Conservation (phyloP, 2,113 vertebrate genomes). For the Peromyscus maniculatus region DNA sequence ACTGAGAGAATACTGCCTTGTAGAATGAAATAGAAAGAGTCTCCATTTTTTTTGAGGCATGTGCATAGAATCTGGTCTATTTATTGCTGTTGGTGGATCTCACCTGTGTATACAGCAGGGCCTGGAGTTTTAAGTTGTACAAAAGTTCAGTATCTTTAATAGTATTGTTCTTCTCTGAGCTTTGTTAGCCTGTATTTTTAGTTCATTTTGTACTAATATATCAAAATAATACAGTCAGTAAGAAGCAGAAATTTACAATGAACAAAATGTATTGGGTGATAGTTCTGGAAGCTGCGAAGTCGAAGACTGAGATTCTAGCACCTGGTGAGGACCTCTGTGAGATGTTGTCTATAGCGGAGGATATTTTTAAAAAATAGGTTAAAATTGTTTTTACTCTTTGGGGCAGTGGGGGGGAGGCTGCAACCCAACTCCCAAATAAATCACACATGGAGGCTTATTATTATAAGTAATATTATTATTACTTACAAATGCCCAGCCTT, state of each 20-base stretch:
- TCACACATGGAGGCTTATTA: too few species aligned
- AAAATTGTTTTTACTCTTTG: background rate
- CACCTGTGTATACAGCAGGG: background rate
- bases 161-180: background rate
- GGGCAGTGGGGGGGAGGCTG: too few species aligned
- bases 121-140: background rate
- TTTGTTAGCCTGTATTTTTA: background rate
- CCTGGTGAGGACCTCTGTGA: background rate
- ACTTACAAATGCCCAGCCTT: too few species aligned
- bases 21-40: background rate
- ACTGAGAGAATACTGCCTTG: background rate
- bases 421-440: too few species aligned
- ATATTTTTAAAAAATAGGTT: background rate
- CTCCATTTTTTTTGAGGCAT: background rate
- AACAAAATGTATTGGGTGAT: background rate
- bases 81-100: background rate
- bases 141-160: conserved; percentile 34
- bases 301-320: background rate
- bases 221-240: background rate
- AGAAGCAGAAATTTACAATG: background rate
- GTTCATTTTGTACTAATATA: background rate
- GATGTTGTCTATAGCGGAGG: background rate
- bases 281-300: background rate
- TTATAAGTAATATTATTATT: too few species aligned
- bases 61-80: background rate